A percentile compares a stretch with the other conserved stretches of the same genome.
phyloP scores from a whole-genome alignment of 1,140 invertebrate species.

The Gonioctena quinquepunctata region DNA sequence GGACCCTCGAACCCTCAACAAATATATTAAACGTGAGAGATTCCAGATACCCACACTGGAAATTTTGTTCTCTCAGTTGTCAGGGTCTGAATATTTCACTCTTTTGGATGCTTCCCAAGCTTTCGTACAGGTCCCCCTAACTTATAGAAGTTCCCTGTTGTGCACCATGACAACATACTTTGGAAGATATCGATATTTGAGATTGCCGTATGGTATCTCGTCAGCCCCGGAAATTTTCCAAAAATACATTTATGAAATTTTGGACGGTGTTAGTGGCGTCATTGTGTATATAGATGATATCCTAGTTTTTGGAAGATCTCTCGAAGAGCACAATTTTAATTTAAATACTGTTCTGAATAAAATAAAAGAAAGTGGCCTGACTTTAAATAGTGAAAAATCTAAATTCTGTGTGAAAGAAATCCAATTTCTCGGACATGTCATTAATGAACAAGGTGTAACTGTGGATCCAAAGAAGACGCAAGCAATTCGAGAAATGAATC shows the following conservation, averaged over 20 bases:
- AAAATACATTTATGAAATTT: neutral
- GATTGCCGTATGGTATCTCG: slow-evolving; percentile 9
- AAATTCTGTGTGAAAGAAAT: neutral
- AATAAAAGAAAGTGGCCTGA: neutral
- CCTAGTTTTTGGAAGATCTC: slow-evolving; percentile 12
- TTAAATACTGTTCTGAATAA: neutral
- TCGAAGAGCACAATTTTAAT: slow-evolving; percentile 12
- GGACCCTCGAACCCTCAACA: slow-evolving; percentile 4
- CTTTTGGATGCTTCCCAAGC: slow-evolving; percentile 19
- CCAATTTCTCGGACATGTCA: neutral
- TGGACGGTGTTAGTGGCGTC: neutral
- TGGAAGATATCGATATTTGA: slow-evolving; percentile 4
- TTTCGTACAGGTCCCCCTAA: slow-evolving; percentile 2
- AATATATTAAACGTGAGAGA: slow-evolving; percentile 14
- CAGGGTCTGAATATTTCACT: slow-evolving; percentile 14
- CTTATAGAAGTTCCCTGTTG: slow-evolving; percentile 4
- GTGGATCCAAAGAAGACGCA: neutral
- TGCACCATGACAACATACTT: slow-evolving; percentile 11
- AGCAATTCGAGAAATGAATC: neutral
- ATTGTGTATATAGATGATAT: neutral
- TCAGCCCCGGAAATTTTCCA: slow-evolving; percentile 4
- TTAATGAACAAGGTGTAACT: neutral
- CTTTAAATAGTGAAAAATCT: neutral
- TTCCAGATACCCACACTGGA: slow-evolving; percentile 17
- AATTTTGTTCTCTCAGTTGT: slow-evolving; percentile 13